phyloP scores from a whole-genome alignment of 2,888 invertebrate species.

The Caenorhabditis afra region DNA sequence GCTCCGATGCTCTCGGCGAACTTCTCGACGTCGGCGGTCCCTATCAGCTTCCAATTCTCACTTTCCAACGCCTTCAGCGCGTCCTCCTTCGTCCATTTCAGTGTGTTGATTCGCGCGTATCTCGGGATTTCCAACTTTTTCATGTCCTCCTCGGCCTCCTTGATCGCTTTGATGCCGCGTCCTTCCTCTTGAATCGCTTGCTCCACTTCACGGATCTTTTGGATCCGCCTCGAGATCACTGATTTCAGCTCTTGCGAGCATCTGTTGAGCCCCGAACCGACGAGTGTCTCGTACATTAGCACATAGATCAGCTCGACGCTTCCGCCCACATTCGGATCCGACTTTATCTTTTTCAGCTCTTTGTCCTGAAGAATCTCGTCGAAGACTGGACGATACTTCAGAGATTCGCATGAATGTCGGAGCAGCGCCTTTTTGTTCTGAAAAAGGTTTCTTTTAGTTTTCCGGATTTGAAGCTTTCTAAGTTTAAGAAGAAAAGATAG shows the following conservation, averaged over 20 bases:
- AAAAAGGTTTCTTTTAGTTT: too few species aligned
- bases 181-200: slow-evolving; percentile 51
- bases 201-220: slow-evolving; percentile 53
- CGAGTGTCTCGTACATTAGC: slow-evolving; percentile 70
- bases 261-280: slow-evolving; percentile 66
- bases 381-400: slow-evolving; percentile 72
- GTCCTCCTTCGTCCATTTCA: slow-evolving; percentile 72
- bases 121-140: slow-evolving; percentile 70
- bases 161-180: slow-evolving; percentile 54
- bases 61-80: slow-evolving; percentile 62
- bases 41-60: slow-evolving; percentile 56
- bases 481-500: too few species aligned
- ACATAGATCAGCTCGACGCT: slow-evolving; percentile 65
- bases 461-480: background rate
- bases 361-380: slow-evolving; percentile 64
- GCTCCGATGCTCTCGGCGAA: slow-evolving; percentile 51
- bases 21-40: slow-evolving; percentile 9
- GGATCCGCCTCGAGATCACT: slow-evolving; percentile 49
- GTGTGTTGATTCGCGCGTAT: slow-evolving; percentile 77
- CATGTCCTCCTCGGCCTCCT: slow-evolving; percentile 44
- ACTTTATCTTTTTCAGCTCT: slow-evolving; percentile 54
- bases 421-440: slow-evolving; percentile 78
- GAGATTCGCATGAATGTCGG: slow-evolving; percentile 74
- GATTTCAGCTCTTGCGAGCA: slow-evolving; percentile 65
- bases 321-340: slow-evolving; percentile 60